A percentile compares a stretch with the other conserved stretches of the same genome.
Evolutionary conservation across 1,140 invertebrate genomes (phyloP).

Genomic region (Sycobia sp.): DNA sequence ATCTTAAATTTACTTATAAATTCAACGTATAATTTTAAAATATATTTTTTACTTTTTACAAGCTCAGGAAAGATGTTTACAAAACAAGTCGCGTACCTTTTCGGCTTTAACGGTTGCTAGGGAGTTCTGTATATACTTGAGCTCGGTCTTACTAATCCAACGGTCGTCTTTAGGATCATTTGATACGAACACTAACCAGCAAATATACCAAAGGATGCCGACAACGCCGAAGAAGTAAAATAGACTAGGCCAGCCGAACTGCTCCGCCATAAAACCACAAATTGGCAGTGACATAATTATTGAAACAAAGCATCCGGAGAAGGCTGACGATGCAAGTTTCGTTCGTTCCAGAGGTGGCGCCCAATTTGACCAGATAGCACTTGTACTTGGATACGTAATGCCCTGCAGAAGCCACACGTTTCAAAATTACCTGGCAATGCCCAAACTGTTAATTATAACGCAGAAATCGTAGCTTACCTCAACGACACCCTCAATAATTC

Average conservation of each 20-base stretch:
- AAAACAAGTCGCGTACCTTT: too few relatives aligned
- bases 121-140: constrained; percentile 73
- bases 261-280: constrained; percentile 72
- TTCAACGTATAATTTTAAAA: too few relatives aligned
- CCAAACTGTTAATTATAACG: constrained; percentile 4
- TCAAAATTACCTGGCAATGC: neutral
- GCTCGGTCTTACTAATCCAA: constrained; percentile 74
- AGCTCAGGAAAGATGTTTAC: too few relatives aligned
- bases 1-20: too few relatives aligned
- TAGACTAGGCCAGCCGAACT: constrained; percentile 82
- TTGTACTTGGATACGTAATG: constrained; percentile 87
- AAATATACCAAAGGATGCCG: constrained; percentile 72
- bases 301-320: constrained; percentile 82
- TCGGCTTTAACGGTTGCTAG: neutral
- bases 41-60: too few relatives aligned
- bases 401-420: constrained; percentile 64
- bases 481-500: constrained; percentile 86
- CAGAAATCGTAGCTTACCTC: constrained; percentile 67
- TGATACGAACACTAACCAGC: constrained; percentile 74
- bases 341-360: constrained; percentile 81
- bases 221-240: constrained; percentile 86
- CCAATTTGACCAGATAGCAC: constrained; percentile 86
- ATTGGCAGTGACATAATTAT: constrained; percentile 80
- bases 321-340: constrained; percentile 75
- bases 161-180: constrained; percentile 79